Base-by-base conservation (phyloP, 2,797 vertebrate genomes). In the Anisognathus igniventris region DNA sequence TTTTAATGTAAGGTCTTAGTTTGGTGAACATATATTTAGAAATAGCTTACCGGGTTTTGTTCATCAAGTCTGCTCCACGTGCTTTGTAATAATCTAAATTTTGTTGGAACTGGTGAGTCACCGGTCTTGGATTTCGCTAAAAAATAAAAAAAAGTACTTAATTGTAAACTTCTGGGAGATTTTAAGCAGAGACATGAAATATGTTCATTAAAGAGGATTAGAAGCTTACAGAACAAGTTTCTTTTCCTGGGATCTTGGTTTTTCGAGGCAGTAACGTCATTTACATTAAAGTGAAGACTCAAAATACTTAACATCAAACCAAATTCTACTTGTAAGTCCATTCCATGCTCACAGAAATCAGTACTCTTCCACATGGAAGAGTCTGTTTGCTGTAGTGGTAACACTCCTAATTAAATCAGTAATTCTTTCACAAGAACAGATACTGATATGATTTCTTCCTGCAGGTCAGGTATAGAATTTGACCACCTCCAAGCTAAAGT, bases 51-150 rank as follows among this genome's bases (percentile, higher is more conserved):
- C 99, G 98, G 44, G 98, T 98, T 97, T 98, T 99, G 97, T 98
- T 99, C 98, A 99, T 98, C 79, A 99, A 97, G 81, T 99, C 99
- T 30, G 99, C 98, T 90, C 99, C 99, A 33, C 99, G 98, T 25
- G 99, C 99, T 97, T 99, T 99, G 97, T 99, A 99, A 97, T 99
- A 99, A 96, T 99, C 99, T 96, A 99, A 97, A 97, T 99, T 99
- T 97, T 99, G 99, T 86, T 99, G 99, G 92, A 99, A 99, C 74
- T 99, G 99, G 79, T 99, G 99, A 97, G 98, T 99, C 87, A 99
- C 98, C 2, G 99, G 99, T 88, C 99, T 98, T 54, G 98, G 99
- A 95, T 99, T 99, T 98, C 98, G 99, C 99, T 99, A 70, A 66
- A 97, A 72, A 74, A 50, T 9, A 37, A 62, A 50, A 48, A 21